Conservation (phyloP, 2,797 vertebrate species). For the Microchirus variegatus region DNA sequence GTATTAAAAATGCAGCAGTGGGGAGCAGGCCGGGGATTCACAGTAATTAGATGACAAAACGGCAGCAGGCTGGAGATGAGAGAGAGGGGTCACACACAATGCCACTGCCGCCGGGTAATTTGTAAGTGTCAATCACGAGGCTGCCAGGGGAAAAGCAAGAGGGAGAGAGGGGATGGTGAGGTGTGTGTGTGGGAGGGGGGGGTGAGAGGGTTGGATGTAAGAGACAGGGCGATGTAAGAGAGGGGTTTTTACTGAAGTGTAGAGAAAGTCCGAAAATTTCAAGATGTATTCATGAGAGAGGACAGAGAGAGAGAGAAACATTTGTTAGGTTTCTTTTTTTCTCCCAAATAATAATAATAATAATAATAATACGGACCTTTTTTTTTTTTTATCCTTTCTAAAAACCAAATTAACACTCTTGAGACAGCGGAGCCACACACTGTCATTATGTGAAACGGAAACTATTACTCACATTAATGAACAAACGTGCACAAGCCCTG, state of each 20-base stretch:
- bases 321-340: no score
- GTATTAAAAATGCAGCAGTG: conserved; percentile 98
- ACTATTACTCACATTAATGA: no score
- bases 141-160: conserved; percentile 86
- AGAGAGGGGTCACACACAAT: conserved; percentile 97
- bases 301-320: no score
- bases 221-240: conserved; percentile 23
- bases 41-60: conserved; percentile 99
- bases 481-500: no score
- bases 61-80: conserved; percentile 97
- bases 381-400: no score
- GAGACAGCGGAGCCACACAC: not conserved
- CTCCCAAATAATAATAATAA: no score
- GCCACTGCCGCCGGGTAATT: conserved; percentile 98
- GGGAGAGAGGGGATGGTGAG: conserved; percentile 39
- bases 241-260: conserved; percentile 1
- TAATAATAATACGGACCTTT: no score
- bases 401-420: not conserved
- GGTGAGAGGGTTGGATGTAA: conserved; percentile 25
- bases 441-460: not conserved
- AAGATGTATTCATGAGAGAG: no score
- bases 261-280: conserved; percentile 23
- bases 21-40: conserved; percentile 98
- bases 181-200: conserved; percentile 24
- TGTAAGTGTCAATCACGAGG: conserved; percentile 99